These are phyloP conservation scores for Hippoglossus hippoglossus DNA, from an alignment of 2,797 vertebrate species.

Conservation along the genomic window DNA sequence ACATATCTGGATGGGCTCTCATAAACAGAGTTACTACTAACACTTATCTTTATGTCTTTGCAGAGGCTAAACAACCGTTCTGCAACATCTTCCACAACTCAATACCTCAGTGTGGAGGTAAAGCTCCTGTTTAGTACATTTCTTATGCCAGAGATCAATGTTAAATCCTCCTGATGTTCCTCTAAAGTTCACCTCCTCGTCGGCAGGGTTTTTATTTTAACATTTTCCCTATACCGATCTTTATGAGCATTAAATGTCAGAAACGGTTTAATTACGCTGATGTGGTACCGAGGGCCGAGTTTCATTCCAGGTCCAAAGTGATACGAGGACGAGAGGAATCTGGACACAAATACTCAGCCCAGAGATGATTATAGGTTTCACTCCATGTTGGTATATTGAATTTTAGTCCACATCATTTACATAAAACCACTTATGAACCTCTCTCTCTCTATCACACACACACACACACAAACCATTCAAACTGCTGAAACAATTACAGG, in stretches of 20 bases:
- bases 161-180: background rate
- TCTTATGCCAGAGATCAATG: background rate
- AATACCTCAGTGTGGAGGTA: background rate
- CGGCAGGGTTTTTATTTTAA: background rate
- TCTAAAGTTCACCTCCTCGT: background rate
- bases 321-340: background rate
- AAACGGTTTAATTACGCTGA: no score
- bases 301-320: background rate
- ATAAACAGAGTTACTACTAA: background rate
- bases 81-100: background rate
- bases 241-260: background rate
- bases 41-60: background rate
- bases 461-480: slow-evolving; percentile 3
- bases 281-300: no score
- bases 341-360: background rate
- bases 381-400: slow-evolving; percentile 5
- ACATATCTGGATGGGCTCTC: background rate
- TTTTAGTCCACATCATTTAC: slow-evolving; percentile 4
- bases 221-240: background rate
- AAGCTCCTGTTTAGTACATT: background rate
- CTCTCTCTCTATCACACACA: background rate
- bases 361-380: slow-evolving; percentile 4
- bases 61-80: background rate
- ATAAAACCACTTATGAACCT: slow-evolving; percentile 6
- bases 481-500: slow-evolving; percentile 59